phyloP scores from a whole-genome alignment of 2,797 vertebrate genomes.

The Diglossa cyanea region DNA sequence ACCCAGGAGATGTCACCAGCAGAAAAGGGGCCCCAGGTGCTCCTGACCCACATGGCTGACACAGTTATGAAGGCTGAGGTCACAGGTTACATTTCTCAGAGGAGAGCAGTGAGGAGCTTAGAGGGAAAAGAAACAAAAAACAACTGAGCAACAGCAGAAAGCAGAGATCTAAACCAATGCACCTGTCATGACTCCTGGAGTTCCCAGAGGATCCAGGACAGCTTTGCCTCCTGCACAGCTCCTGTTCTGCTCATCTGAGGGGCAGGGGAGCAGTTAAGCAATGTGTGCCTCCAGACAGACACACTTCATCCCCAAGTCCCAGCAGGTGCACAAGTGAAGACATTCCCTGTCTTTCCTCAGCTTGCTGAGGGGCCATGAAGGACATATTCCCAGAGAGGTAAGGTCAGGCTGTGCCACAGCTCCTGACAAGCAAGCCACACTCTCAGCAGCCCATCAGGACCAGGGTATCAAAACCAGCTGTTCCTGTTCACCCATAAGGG shows the following conservation, averaged over 20 bases:
- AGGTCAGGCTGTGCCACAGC: not conserved
- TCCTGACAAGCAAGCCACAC: not conserved
- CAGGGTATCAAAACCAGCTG: not conserved
- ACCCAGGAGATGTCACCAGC: not conserved
- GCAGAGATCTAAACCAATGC: not conserved
- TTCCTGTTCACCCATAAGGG: fast-evolving
- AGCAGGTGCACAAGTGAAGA: not conserved
- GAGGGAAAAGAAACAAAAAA: not conserved
- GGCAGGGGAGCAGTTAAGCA: not conserved
- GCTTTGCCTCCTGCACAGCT: not conserved
- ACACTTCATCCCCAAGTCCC: not conserved
- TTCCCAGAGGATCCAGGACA: not conserved
- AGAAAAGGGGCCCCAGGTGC: slow-evolving; percentile 40
- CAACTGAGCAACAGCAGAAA: not conserved
- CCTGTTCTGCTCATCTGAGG: not conserved
- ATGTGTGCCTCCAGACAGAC: not conserved
- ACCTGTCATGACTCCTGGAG: not conserved
- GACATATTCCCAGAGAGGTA: not conserved
- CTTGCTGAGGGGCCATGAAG: not conserved
- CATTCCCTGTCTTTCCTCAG: not conserved
- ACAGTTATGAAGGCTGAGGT: slow-evolving; percentile 25
- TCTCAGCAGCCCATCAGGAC: not conserved
- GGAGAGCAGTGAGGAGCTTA: not conserved
- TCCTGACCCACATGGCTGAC: not conserved
- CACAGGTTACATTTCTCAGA: slow-evolving; percentile 16